Conservation (phyloP, 2,888 invertebrate species). For the Amphipyra berbera region DNA sequence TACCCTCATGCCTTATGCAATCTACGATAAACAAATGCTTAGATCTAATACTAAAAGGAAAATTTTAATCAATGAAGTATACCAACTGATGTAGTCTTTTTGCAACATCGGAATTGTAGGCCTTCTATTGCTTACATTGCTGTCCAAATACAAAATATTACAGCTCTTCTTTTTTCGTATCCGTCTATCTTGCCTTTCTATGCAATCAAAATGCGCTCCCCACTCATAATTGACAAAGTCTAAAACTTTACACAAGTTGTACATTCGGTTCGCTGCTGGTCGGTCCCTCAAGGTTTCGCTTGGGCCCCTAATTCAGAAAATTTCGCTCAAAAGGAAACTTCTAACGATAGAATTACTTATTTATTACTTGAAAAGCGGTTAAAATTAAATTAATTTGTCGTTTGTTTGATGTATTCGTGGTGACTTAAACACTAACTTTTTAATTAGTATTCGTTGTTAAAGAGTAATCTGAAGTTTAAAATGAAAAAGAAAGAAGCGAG, state of each 20-base stretch:
- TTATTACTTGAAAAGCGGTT: constrained; percentile 69
- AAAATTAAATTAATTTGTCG: constrained; percentile 63
- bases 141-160: no score
- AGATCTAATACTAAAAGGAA: no score
- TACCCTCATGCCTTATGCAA: no score
- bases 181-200: constrained; percentile 3
- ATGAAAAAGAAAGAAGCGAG: not conserved
- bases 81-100: no score
- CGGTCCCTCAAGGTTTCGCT: constrained; percentile 17
- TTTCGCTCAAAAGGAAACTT: constrained; percentile 66
- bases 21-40: no score
- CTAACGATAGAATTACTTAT: constrained; percentile 74
- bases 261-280: constrained; percentile 16
- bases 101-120: no score
- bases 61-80: no score
- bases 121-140: no score
- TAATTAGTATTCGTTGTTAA: constrained; percentile 33
- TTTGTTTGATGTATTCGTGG: constrained; percentile 59
- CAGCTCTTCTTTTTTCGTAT: not conserved
- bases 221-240: constrained; percentile 74
- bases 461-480: constrained; percentile 24
- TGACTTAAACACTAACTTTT: constrained; percentile 40
- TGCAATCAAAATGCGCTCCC: constrained; percentile 50
- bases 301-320: constrained; percentile 64
- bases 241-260: constrained; percentile 57